These are phyloP conservation scores for Scaptodrosophila latifasciaeformis DNA, from an alignment of 2,888 invertebrate species.

Conservation along the genomic window DNA sequence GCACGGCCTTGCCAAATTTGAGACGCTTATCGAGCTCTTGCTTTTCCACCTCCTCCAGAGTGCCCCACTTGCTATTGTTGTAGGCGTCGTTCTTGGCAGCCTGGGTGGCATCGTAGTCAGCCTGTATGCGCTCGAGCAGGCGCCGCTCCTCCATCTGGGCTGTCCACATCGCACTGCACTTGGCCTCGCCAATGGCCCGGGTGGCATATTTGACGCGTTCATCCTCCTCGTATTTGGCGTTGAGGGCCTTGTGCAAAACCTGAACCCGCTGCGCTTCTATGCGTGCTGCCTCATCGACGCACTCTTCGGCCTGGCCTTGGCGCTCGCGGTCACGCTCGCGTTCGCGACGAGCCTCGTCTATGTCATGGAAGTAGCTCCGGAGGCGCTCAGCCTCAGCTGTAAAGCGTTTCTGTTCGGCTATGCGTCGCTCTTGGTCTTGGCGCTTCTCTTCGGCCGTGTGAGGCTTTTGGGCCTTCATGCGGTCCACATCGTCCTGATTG, in stretches of 20 bases:
- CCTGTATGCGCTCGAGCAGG: conserved; percentile 83
- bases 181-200: conserved; percentile 80
- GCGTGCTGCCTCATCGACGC: conserved; percentile 29
- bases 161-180: conserved; percentile 79
- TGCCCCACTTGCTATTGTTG: conserved; percentile 47
- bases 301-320: conserved; percentile 34
- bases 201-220: conserved; percentile 39
- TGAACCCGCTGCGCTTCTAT: conserved; percentile 73
- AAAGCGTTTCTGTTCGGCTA: conserved; percentile 38
- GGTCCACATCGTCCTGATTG: conserved; percentile 35
- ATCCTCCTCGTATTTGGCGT: conserved; percentile 78
- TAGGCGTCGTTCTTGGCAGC: conserved; percentile 61
- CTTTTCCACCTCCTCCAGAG: conserved; percentile 32
- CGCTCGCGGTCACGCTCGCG: conserved; percentile 34
- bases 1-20: conserved; percentile 46
- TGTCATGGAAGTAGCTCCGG: conserved; percentile 35
- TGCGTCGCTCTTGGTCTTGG: conserved; percentile 28
- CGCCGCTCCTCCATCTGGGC: conserved; percentile 85
- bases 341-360: conserved; percentile 48
- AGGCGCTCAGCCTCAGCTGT: conserved; percentile 44
- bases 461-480: conserved; percentile 36
- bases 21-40: conserved; percentile 33
- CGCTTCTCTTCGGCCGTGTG: conserved; percentile 34
- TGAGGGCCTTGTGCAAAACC: conserved; percentile 78
- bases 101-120: conserved; percentile 81